These are phyloP conservation scores for Drosophila prostipennis DNA, from an alignment of 2,888 invertebrate species.

Conservation along the genomic window DNA sequence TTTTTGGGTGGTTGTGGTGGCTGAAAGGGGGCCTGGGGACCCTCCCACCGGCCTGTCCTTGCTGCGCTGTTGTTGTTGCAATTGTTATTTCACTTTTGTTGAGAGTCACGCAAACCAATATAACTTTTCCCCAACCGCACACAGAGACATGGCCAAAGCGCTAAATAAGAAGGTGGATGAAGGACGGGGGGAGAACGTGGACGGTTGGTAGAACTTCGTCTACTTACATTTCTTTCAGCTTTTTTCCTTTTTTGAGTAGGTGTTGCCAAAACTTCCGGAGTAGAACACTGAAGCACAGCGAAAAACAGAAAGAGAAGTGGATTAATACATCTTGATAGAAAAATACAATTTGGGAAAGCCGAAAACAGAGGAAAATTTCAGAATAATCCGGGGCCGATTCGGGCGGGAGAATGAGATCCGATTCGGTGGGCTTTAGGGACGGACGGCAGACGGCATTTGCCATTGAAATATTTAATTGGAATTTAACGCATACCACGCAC, in stretches of 20 bases:
- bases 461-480: slow-evolving; percentile 80
- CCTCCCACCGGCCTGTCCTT: slow-evolving; percentile 27
- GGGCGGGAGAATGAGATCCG: slow-evolving; percentile 12
- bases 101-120: slow-evolving; percentile 79
- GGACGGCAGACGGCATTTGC: slow-evolving; percentile 47
- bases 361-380: slow-evolving; percentile 25
- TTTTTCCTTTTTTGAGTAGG: slow-evolving; percentile 66
- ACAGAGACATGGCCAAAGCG: slow-evolving; percentile 66
- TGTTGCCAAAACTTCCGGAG: slow-evolving; percentile 78
- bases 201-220: slow-evolving; percentile 15
- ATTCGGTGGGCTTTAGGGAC: slow-evolving; percentile 35
- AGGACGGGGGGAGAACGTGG: not conserved
- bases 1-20: slow-evolving; percentile 13
- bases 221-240: slow-evolving; percentile 24
- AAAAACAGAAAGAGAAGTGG: slow-evolving; percentile 52
- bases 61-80: slow-evolving; percentile 62
- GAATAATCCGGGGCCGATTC: slow-evolving; percentile 13
- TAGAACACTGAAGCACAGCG: slow-evolving; percentile 49
- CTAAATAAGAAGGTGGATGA: slow-evolving; percentile 15
- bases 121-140: slow-evolving; percentile 79
- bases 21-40: slow-evolving; percentile 23
- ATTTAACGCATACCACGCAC: slow-evolving; percentile 74
- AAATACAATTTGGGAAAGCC: slow-evolving; percentile 36
- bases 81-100: slow-evolving; percentile 78
- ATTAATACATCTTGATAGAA: slow-evolving; percentile 75